These are phyloP conservation scores for Drosophila hamatofila DNA, from an alignment of 2,888 invertebrate species.

Conservation along the genomic window DNA sequence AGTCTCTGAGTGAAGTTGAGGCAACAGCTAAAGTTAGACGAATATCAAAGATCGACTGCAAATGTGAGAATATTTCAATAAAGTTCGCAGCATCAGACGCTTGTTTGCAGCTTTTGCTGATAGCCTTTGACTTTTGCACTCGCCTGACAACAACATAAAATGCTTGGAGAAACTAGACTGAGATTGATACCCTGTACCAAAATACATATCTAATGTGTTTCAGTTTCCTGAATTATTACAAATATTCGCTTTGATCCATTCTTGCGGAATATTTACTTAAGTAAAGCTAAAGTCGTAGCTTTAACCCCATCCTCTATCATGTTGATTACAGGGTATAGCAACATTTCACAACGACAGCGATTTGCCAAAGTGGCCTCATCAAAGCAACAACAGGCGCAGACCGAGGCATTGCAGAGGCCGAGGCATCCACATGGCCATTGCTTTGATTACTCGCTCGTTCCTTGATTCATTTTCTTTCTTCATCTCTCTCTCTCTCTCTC, in stretches of 20 bases:
- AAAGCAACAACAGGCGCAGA: conserved; percentile 75
- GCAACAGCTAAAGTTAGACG: not conserved
- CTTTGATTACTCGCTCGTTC: conserved; percentile 53
- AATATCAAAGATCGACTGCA: conserved; percentile 23
- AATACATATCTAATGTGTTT: not conserved
- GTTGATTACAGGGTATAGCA: conserved; percentile 15
- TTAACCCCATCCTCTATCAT: not conserved
- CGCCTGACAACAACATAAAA: not conserved
- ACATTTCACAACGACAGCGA: conserved; percentile 50
- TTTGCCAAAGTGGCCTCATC: conserved; percentile 79
- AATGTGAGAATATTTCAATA: conserved; percentile 55
- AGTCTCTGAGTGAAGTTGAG: conserved; percentile 5
- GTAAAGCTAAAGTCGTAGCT: too few species aligned
- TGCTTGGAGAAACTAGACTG: not conserved
- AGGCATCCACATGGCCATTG: conserved; percentile 40
- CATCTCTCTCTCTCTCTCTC: not conserved
- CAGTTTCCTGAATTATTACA: not conserved
- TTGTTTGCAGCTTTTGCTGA: conserved; percentile 15
- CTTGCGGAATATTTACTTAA: not conserved
- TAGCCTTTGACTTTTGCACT: conserved; percentile 46
- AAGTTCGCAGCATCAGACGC: conserved; percentile 33
- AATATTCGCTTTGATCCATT: not conserved
- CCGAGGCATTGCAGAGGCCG: conserved; percentile 2
- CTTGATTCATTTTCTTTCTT: conserved; percentile 12
- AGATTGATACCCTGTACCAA: not conserved